Percentiles rank a stretch among this genome's conserved stretches.
phyloP scores from a whole-genome alignment of 2,113 vertebrate species.

The Myiozetetes cayanensis region DNA sequence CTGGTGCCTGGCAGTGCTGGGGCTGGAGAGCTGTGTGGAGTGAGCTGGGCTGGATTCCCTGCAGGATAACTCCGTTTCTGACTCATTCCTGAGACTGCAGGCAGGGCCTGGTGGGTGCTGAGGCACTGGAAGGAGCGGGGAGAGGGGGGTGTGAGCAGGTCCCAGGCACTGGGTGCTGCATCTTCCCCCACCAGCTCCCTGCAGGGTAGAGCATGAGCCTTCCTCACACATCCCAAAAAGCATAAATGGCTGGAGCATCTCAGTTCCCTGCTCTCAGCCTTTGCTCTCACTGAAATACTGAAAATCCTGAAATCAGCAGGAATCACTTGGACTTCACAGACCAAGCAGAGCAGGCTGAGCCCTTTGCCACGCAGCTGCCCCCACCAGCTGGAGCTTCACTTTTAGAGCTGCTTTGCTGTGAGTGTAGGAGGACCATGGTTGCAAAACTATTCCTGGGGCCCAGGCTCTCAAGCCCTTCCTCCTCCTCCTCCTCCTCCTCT shows the following conservation, averaged over 20 bases:
- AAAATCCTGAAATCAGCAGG: not conserved
- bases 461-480: not conserved
- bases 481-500: not conserved
- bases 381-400: not conserved
- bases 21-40: not conserved
- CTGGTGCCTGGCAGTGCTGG: not conserved
- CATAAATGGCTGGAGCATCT: not conserved
- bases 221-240: not conserved
- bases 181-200: not conserved
- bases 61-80: not conserved
- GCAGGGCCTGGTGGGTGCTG: not conserved
- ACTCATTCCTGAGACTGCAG: not conserved
- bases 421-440: not conserved
- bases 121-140: not conserved
- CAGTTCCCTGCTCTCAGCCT: not conserved
- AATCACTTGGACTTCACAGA: not conserved
- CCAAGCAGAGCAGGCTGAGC: not conserved
- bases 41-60: not conserved
- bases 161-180: not conserved
- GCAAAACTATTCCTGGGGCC: not conserved
- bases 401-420: not conserved
- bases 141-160: not conserved
- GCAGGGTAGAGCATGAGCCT: not conserved
- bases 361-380: not conserved
- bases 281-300: not conserved